Percentiles rank a stretch among this genome's conserved stretches.
Evolutionary conservation across 2,888 invertebrate genomes (phyloP).

Genomic region (Coremacera marginata): DNA sequence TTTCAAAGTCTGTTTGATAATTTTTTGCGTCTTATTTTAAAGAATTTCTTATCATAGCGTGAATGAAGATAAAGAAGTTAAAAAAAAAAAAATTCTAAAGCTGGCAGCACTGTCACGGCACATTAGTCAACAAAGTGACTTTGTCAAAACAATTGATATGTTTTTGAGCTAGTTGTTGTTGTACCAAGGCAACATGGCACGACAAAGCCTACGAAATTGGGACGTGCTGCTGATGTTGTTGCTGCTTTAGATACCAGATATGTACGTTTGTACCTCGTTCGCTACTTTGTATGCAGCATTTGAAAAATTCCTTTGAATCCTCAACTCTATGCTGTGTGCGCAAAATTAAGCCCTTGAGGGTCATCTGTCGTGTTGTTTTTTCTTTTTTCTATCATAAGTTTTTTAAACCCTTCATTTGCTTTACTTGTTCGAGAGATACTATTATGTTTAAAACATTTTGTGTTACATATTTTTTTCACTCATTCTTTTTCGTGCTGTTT

Average conservation of each 20-base stretch:
- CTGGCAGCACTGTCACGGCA: conserved; percentile 4
- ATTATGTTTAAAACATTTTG: no score
- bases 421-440: not conserved
- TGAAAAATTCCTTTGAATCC: conserved; percentile 10
- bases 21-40: not conserved
- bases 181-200: not conserved
- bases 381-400: not conserved
- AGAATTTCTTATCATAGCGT: not conserved
- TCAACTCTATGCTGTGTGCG: conserved; percentile 1
- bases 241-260: conserved; percentile 3
- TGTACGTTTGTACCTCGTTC: not conserved
- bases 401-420: conserved; percentile 20
- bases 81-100: not conserved
- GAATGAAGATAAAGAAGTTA: not conserved
- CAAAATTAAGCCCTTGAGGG: conserved; percentile 13
- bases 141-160: not conserved
- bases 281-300: not conserved
- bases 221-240: conserved; percentile 10
- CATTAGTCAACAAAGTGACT: not conserved
- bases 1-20: not conserved
- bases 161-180: not conserved
- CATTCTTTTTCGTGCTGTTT: not conserved
- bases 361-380: not conserved
- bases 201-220: conserved; percentile 10
- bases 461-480: no score